Evolutionary conservation across 2,113 vertebrate genomes (phyloP), one percentile per base, ranked within the genome.

Genomic region (Ceratotherium simum): DNA sequence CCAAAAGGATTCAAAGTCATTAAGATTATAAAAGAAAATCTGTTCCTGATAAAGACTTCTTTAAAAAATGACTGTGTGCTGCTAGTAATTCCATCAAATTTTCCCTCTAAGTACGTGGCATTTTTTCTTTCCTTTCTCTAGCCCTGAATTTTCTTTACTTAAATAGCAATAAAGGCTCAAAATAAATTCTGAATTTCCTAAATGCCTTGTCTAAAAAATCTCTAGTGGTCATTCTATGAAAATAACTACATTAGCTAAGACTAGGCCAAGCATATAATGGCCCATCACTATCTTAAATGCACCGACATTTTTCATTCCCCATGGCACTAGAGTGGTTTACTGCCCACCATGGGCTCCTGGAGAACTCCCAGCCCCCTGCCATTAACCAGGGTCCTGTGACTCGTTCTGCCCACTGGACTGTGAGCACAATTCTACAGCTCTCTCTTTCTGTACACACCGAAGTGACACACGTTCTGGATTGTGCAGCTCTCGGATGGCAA

Each of bases 111-210:
- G 33, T 88, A 91, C 42, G 31, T 90, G 36, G 5, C 16, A 94
- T 86, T 95, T 58, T 85, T 90, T 78, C 23, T 93, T 96, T 96
- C 62, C 78, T 96, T 86, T 91, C 25, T 88, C 36, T 89, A 48
- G 27, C 4, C 18, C 56, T 83, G 33, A 67, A 67, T 73, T 86
- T 88, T 90, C 31, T 65, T 96, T 51, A 79, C 46, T 36, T 85
- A 97, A 97, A 86, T 56, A 89, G 54, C 70, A 95, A 96, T n/a
- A 78, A 96, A 85, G 18, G 4, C 72, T 93, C 60, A 93, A 97
- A 96, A 86, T 86, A 92, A 94, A 97, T 91, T 73, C 81, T 94
- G 93, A 51, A 69, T 91, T 79, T 95, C 42, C 70, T 90, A 82
- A 83, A 90, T 42, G 21, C 58, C 75, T 91, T 73, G 2, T 60